These are phyloP conservation scores for Drepana arcuata DNA, from an alignment of 1,140 invertebrate genomes.

Conservation along the genomic window DNA sequence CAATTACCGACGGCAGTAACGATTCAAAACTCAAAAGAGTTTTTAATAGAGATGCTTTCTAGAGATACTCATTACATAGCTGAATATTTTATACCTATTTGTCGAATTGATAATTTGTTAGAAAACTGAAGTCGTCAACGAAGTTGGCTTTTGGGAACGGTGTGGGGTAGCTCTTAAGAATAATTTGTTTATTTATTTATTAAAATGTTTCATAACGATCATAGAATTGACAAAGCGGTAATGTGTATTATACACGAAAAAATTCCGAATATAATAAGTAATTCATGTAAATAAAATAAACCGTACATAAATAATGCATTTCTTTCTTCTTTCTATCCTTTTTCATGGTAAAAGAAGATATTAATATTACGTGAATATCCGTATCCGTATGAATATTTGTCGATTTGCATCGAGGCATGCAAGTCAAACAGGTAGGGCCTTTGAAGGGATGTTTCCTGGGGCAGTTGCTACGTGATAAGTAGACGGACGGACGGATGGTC, in stretches of 20 bases:
- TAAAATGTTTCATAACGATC: too few relatives aligned
- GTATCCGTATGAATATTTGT: slow-evolving; percentile 41
- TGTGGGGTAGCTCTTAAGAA: slow-evolving; percentile 23
- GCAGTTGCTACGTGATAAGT: slow-evolving; percentile 30
- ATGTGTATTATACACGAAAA: not conserved
- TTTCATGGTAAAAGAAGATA: too few relatives aligned
- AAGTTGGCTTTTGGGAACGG: slow-evolving; percentile 12
- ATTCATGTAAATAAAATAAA: too few relatives aligned
- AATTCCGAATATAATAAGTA: not conserved
- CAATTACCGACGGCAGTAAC: slow-evolving; percentile 55
- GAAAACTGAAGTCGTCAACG: slow-evolving; percentile 3
- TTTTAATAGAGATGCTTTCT: slow-evolving; percentile 15
- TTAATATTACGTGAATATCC: slow-evolving; percentile 24
- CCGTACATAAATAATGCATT: too few relatives aligned
- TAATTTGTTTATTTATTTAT: too few relatives aligned
- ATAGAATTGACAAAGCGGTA: not conserved
- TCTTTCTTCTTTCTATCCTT: too few relatives aligned
- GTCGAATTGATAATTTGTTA: slow-evolving; percentile 3
- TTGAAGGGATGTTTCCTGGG: slow-evolving; percentile 44
- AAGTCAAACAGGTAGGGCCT: slow-evolving; percentile 49
- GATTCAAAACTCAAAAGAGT: slow-evolving; percentile 2
- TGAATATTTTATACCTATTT: slow-evolving; percentile 2
- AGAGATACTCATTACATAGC: slow-evolving; percentile 21
- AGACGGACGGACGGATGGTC: slow-evolving; percentile 28
- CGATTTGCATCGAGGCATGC: slow-evolving; percentile 35